phyloP scores from a whole-genome alignment of 2,888 invertebrate genomes.

The Drosophila pseudotakahashii region DNA sequence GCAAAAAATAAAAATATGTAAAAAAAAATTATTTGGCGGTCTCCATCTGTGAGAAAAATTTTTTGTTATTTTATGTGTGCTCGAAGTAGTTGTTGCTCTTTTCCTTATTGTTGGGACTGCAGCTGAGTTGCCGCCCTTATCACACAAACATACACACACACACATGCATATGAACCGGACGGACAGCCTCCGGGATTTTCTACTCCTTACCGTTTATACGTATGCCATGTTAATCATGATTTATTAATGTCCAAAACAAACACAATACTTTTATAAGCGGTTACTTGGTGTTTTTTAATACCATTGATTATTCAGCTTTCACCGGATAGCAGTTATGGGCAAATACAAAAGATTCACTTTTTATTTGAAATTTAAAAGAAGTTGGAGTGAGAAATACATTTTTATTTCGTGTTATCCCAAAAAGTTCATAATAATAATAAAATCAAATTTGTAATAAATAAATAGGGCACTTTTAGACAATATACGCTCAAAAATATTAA shows the following conservation, averaged over 20 bases:
- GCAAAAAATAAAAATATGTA: conserved; percentile 33
- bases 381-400: too few species aligned
- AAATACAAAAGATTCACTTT: not conserved
- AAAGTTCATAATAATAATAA: too few species aligned
- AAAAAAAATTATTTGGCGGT: conserved; percentile 46
- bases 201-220: not conserved
- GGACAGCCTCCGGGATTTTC: conserved; percentile 2
- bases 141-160: conserved; percentile 49
- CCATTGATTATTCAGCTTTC: not conserved
- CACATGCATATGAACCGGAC: conserved; percentile 14
- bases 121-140: conserved; percentile 66
- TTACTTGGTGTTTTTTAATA: not conserved
- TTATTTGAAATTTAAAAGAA: not conserved
- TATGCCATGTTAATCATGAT: not conserved
- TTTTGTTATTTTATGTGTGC: conserved; percentile 31
- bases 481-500: too few species aligned
- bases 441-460: too few species aligned
- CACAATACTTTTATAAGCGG: not conserved
- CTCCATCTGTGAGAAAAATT: conserved; percentile 51
- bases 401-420: too few species aligned
- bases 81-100: conserved; percentile 27
- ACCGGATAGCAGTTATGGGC: not conserved
- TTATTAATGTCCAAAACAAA: not conserved
- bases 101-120: conserved; percentile 36
- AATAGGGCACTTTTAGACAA: too few species aligned